Conservation (phyloP, 2,113 vertebrate species). For the Cyanoderma ruficeps region DNA sequence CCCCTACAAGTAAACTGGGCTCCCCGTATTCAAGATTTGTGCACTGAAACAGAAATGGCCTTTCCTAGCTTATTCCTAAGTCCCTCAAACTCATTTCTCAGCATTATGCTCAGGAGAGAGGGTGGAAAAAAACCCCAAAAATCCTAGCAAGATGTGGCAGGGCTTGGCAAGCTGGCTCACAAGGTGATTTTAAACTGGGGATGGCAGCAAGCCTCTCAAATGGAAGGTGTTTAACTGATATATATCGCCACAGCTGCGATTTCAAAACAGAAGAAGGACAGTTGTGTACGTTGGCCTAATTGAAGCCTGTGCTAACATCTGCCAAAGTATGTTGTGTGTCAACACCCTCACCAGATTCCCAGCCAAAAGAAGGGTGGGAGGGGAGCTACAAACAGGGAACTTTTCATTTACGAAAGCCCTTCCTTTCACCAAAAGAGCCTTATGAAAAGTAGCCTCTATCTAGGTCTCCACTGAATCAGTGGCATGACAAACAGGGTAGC, state of each 20-base stretch:
- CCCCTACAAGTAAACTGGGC: neutral
- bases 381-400: slow-evolving; percentile 24
- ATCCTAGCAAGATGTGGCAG: neutral
- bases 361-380: slow-evolving; percentile 18
- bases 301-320: slow-evolving; percentile 52
- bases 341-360: slow-evolving; percentile 44
- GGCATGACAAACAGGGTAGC: neutral
- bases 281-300: slow-evolving; percentile 14
- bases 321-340: slow-evolving; percentile 61
- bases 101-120: neutral
- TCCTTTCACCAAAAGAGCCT: slow-evolving; percentile 20
- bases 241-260: slow-evolving; percentile 44
- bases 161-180: neutral
- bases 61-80: neutral
- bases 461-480: neutral
- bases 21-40: neutral
- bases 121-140: neutral
- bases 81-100: neutral
- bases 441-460: slow-evolving; percentile 23
- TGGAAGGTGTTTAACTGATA: slow-evolving; percentile 28
- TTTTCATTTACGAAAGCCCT: slow-evolving; percentile 44
- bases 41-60: neutral
- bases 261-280: slow-evolving; percentile 46
- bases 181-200: neutral
- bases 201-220: slow-evolving; percentile 11